These are phyloP conservation scores for Tychaedon coryphoeus DNA, from an alignment of 2,113 vertebrate genomes.

Conservation along the genomic window DNA sequence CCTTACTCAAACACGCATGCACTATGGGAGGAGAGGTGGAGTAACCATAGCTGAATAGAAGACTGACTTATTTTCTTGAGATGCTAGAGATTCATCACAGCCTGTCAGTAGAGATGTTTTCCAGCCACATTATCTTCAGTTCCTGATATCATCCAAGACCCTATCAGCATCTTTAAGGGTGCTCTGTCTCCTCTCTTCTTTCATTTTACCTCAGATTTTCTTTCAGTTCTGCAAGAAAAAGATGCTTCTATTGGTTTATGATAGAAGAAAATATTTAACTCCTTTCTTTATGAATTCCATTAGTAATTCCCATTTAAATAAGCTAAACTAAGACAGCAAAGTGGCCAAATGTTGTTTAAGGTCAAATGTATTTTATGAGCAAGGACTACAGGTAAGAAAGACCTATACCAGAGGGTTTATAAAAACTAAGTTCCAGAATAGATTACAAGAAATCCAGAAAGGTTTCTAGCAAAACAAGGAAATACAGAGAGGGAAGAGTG, in stretches of 20 bases:
- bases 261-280: neutral
- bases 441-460: neutral
- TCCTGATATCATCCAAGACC: neutral
- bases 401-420: neutral
- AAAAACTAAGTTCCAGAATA: neutral
- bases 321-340: neutral
- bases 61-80: neutral
- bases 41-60: neutral
- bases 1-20: neutral
- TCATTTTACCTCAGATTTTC: neutral
- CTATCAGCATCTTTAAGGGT: neutral
- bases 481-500: neutral
- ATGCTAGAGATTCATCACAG: neutral
- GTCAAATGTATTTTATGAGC: neutral
- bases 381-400: neutral
- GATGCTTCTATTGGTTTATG: neutral
- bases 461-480: neutral
- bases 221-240: neutral
- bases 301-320: neutral
- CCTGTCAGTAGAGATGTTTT: neutral
- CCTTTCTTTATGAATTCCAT: neutral
- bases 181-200: neutral
- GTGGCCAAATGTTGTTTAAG: neutral
- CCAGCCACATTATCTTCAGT: neutral
- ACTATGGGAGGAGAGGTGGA: neutral